Evolutionary conservation across 1,140 invertebrate genomes (phyloP), one percentile per base, ranked within the genome.

Genomic region (Meloidogyne hapla): DNA sequence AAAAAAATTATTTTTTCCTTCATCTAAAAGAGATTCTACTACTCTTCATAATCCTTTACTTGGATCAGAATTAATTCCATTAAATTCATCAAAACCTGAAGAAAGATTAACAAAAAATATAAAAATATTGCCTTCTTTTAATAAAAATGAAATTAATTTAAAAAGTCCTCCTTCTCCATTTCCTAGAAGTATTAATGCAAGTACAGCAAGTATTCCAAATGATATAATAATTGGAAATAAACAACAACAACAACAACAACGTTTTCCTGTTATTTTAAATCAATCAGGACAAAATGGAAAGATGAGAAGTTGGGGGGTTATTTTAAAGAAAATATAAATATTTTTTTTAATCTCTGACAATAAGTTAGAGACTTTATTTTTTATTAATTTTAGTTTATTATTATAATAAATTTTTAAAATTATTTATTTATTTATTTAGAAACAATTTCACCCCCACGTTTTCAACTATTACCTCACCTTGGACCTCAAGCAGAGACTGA

Each of bases 401-500:
- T n/a, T n/a, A 33, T 6, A 33, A 33, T 33, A 33, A 33, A 3
- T 56, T 13, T 13, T 21, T n/a, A 6, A 8, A n/a, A n/a, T n/a
- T n/a, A 56, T 15, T 56, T 45, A 15, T 15, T 45, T 38, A 38
- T 38, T 38, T 66, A 69, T 21, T 40, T n/a, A 38, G 45, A 63
- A 42, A 26, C 74, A 21, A 45, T 76, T n/a, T 71, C 73, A 18
- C 76, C 81, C 2, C 69, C 63, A 23, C 69, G 78, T 28, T 80
- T 73, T 26, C 68, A 67, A 61, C 62, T 63, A 28, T 38, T 64
- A 42, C 77, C 77, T 23, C 75, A 75, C 42, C 71, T 77, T 18
- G 71, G 76, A 18, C 33, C 76, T 28, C 77, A 78, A 26, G 42
- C 18, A 25, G 38, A 63, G 18, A 82, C 78, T 26, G 80, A 83